phyloP scores from a whole-genome alignment of 2,888 invertebrate genomes.

The Argyresthia albistria region DNA sequence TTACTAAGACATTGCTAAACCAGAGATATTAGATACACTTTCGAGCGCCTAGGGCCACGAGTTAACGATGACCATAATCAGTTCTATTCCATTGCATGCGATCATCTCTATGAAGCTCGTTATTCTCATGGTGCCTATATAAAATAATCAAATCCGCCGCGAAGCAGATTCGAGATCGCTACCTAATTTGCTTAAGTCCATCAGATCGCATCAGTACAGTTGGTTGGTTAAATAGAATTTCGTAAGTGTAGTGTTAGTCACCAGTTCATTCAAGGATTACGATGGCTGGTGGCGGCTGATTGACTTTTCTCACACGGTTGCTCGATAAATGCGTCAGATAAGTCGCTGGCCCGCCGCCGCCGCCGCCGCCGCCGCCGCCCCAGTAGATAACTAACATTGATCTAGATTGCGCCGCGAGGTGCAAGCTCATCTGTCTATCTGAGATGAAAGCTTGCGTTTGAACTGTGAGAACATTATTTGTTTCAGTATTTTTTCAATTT shows the following conservation, averaged over 20 bases:
- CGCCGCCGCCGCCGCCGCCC: conserved; percentile 5
- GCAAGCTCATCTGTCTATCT: background rate
- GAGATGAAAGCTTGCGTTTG: background rate
- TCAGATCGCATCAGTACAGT: conserved; percentile 16
- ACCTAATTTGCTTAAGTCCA: conserved; percentile 9
- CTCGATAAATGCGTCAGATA: conserved; percentile 37
- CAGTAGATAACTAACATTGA: conserved; percentile 19
- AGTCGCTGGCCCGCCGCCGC: conserved; percentile 6
- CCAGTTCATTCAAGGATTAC: conserved; percentile 41
- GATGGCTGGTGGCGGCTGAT: conserved; percentile 19
- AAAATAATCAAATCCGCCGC: conserved; percentile 1
- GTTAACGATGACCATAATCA: conserved; percentile 5
- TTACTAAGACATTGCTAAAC: background rate
- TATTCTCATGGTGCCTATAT: background rate
- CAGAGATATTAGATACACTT: background rate
- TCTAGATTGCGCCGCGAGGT: conserved; percentile 10
- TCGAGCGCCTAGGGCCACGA: conserved; percentile 2
- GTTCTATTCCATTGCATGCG: conserved; percentile 1
- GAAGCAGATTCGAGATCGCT: background rate
- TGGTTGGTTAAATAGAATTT: conserved; percentile 28
- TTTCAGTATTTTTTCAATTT: background rate
- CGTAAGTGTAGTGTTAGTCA: conserved; percentile 34
- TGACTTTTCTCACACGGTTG: conserved; percentile 37
- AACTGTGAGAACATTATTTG: conserved; percentile 3
- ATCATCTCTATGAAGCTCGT: conserved; percentile 1